Conservation (phyloP, 2,888 invertebrate species). For the Phengaris arion region DNA sequence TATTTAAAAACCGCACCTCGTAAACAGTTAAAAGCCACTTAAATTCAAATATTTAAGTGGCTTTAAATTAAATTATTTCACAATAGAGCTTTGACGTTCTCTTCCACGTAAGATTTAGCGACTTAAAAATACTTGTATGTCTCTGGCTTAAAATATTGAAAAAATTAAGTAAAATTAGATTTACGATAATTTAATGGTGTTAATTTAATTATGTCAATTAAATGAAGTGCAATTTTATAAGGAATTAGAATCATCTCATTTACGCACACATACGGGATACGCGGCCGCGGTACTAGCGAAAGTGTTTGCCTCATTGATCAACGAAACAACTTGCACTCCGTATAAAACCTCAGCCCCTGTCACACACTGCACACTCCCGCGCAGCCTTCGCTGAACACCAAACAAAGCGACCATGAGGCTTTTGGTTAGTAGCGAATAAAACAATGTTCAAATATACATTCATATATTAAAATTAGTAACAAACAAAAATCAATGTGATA, state of each 20-base stretch:
- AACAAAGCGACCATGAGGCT: conserved; percentile 76
- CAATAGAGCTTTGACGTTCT: not conserved
- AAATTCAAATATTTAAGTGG: too few relatives aligned
- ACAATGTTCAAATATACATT: conserved; percentile 34
- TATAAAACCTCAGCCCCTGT: conserved; percentile 62
- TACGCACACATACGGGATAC: conserved; percentile 47
- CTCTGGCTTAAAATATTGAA: not conserved
- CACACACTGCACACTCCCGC: conserved; percentile 62
- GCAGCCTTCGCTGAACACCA: conserved; percentile 70
- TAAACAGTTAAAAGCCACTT: too few relatives aligned
- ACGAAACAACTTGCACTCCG: conserved; percentile 58
- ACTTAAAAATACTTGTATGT: not conserved
- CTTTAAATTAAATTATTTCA: not conserved
- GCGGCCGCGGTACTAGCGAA: conserved; percentile 58
- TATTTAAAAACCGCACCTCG: too few relatives aligned
- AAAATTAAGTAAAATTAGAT: not conserved
- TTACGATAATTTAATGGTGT: not conserved
- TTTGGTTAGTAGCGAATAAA: conserved; percentile 62
- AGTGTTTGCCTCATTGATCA: conserved; percentile 69
- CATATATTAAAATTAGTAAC: conserved; percentile 24
- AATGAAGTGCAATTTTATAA: conserved; percentile 3
- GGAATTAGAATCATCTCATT: conserved; percentile 34
- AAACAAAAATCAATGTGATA: not conserved
- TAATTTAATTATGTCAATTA: conserved; percentile 18
- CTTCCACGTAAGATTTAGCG: not conserved